phyloP scores from a whole-genome alignment of 2,113 vertebrate genomes.

The Sialia sialis region DNA sequence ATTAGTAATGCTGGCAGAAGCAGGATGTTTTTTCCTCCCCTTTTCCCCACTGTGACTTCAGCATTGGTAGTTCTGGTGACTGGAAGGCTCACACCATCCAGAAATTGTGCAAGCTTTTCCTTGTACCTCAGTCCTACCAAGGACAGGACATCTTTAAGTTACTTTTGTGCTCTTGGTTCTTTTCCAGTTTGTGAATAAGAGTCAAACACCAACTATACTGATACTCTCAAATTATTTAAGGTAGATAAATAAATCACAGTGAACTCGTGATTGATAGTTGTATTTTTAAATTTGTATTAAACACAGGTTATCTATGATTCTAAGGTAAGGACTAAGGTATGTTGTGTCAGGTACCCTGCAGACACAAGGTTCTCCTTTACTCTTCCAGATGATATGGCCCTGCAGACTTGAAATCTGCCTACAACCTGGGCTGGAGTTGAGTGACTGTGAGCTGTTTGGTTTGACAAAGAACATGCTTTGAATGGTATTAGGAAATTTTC shows the following conservation, averaged over 20 bases:
- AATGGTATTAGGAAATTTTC: not conserved
- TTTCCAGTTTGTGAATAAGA: not conserved
- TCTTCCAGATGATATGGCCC: not conserved
- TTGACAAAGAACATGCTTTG: not conserved
- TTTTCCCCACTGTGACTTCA: not conserved
- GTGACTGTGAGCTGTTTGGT: not conserved
- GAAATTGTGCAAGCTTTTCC: not conserved
- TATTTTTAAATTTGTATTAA: not conserved
- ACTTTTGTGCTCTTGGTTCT: accelerated
- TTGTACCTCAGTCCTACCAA: not conserved
- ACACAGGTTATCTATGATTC: not conserved
- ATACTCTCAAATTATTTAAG: not conserved
- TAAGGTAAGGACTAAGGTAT: not conserved
- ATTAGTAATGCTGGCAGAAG: not conserved
- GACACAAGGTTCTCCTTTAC: not conserved
- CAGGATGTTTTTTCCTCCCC: not conserved
- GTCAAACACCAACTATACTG: not conserved
- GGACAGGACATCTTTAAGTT: not conserved
- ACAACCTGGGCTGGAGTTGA: not conserved
- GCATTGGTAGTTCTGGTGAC: not conserved
- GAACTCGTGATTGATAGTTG: not conserved
- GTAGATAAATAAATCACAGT: not conserved
- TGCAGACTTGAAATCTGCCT: not conserved
- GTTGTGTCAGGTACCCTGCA: not conserved
- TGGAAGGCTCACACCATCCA: not conserved